A percentile compares a stretch with the other conserved stretches of the same genome.
Evolutionary conservation across 2,113 vertebrate species (phyloP).

Genomic region (Amphilophus citrinellus): DNA sequence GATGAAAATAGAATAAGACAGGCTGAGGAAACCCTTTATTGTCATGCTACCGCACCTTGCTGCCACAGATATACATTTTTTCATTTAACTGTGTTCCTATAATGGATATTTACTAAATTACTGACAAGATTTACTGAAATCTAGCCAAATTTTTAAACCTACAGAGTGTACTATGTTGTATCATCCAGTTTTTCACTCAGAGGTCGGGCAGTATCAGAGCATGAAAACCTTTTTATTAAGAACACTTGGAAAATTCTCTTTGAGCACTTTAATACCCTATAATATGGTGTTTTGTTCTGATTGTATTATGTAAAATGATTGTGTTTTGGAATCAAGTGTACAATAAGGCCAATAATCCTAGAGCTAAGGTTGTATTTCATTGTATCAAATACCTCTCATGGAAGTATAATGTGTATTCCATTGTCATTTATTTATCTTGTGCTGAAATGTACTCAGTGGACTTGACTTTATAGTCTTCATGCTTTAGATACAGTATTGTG

Average conservation of each 20-base stretch:
- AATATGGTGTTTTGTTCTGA: constrained; percentile 65
- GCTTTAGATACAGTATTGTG: constrained; percentile 36
- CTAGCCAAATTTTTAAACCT: neutral
- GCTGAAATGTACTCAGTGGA: constrained; percentile 58
- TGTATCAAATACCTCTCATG: constrained; percentile 71
- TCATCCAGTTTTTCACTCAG: constrained; percentile 13
- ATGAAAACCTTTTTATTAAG: constrained; percentile 10
- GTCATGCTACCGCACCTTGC: neutral
- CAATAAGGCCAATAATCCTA: constrained; percentile 61
- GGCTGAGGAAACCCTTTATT: neutral
- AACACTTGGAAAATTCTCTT: constrained; percentile 57
- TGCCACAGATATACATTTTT: neutral
- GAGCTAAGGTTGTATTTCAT: constrained; percentile 68
- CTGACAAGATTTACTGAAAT: neutral
- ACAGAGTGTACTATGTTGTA: neutral
- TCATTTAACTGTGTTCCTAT: neutral
- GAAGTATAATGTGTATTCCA: constrained; percentile 56
- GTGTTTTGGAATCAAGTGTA: constrained; percentile 69
- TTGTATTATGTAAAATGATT: constrained; percentile 74
- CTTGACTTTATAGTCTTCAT: constrained; percentile 33
- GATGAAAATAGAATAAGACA: constrained; percentile 3
- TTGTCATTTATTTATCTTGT: constrained; percentile 74
- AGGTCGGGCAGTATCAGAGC: neutral
- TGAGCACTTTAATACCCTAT: constrained; percentile 76
- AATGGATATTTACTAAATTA: neutral